These are phyloP conservation scores for Anolis sagrei DNA, from an alignment of 2,113 vertebrate species.

Conservation along the genomic window DNA sequence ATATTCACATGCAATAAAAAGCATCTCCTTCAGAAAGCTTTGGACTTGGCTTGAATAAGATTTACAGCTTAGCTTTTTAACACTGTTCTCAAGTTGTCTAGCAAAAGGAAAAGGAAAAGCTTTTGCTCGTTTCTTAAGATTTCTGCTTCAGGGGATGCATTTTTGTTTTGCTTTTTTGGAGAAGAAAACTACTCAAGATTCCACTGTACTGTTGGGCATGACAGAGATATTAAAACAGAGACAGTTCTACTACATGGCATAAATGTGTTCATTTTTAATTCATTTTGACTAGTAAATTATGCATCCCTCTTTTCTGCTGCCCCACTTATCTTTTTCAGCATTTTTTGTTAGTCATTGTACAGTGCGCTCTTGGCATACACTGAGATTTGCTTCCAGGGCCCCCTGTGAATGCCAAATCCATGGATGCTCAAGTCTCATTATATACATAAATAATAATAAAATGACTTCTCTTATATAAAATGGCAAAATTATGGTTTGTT, in stretches of 20 bases:
- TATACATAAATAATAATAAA: no score
- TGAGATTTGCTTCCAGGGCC: no score
- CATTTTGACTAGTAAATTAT: not conserved
- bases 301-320: not conserved
- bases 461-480: no score
- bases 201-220: not conserved
- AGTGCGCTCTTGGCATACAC: not conserved
- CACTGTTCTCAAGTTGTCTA: constrained; percentile 46
- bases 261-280: not conserved
- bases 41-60: constrained; percentile 64
- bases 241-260: not conserved
- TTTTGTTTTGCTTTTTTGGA: constrained; percentile 49
- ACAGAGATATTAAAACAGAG: not conserved
- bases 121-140: constrained; percentile 37
- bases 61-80: constrained; percentile 60
- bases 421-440: no score
- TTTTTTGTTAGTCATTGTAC: not conserved
- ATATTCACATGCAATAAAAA: constrained; percentile 67
- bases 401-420: no score
- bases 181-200: not conserved
- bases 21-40: constrained; percentile 56
- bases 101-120: constrained; percentile 49
- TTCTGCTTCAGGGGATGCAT: constrained; percentile 19
- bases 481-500: no score
- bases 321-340: not conserved